phyloP scores from a whole-genome alignment of 2,797 vertebrate genomes.

The Sebastes trivittatus region DNA sequence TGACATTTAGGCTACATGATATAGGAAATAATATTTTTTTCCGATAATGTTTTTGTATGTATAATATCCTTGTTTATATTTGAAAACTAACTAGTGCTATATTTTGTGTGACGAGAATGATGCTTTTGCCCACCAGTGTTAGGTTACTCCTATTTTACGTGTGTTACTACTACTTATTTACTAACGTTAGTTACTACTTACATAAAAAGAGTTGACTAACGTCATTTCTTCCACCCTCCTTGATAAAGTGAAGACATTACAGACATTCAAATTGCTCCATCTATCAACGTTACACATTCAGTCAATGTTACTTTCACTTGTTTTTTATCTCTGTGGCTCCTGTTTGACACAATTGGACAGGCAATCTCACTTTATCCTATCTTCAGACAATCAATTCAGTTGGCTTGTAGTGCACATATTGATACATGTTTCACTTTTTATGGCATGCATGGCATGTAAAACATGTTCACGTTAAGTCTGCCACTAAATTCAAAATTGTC shows the following conservation, averaged over 20 bases:
- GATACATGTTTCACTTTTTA: background rate
- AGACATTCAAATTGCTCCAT: background rate
- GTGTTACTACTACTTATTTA: background rate
- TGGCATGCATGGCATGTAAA: background rate
- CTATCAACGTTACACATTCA: background rate
- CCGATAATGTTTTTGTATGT: too few species aligned
- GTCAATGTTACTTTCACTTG: background rate
- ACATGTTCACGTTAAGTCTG: background rate
- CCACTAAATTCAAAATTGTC: background rate
- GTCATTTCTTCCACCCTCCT: background rate
- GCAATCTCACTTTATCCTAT: background rate
- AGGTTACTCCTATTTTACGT: background rate
- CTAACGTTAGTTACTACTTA: background rate
- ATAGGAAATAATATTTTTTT: too few species aligned
- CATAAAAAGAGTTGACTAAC: background rate
- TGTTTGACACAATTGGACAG: background rate
- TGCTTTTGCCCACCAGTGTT: too few species aligned
- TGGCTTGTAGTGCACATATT: background rate
- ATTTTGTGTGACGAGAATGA: too few species aligned
- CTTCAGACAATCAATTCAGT: conserved; percentile 19
- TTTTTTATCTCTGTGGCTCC: conserved; percentile 2
- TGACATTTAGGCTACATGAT: too few species aligned
- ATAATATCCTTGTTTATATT: too few species aligned
- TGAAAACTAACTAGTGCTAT: too few species aligned
- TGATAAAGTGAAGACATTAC: background rate